Evolutionary conservation across 2,797 vertebrate genomes (phyloP), one percentile per base, ranked within the genome.

Genomic region (Ctenosaura bakeri): DNA sequence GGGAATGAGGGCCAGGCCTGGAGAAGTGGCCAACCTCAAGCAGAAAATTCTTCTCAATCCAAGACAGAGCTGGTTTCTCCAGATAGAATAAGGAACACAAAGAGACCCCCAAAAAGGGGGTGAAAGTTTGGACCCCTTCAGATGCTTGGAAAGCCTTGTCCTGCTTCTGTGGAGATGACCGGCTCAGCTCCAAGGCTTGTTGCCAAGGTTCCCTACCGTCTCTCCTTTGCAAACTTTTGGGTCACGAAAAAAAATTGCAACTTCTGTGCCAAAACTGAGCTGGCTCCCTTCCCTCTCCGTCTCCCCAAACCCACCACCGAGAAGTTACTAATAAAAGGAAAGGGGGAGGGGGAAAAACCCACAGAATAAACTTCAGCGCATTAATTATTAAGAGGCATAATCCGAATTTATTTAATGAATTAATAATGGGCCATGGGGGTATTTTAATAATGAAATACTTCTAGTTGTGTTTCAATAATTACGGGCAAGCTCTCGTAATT

Each of bases 321-420:
- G 52, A 93, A 24, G 18, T 91, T 93, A 91, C 90, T 93, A 92
- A 91, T 91, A 91, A 93, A 95, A 93, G 14, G 13, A 56, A 56
- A 12, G 8, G 14, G 13, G 14, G 54, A 14, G 10, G 2, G 54
- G 90, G 91, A 92, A 92, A 89, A 94, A 90, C 91, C 93, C 94
- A 89, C 94, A 91, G 83, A 94, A 93, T 94, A 98, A 97, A 97
- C 96, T 97, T 97, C 95, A 95, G 94, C 91, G 92, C 97, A 97
- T 98, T 97, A 98, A 98, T 98, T 98, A 98, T 98, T 98, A 97
- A 98, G 97, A 92, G 95, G 94, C 89, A 96, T 96, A 96, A 97
- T 95, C 97, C 97, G 97, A 98, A 98, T 98, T 98, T 98, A 98
- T 97, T 98, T 98, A 98, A 98, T 98, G 97, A 98, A 98, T 98